Evolutionary conservation across 2,888 invertebrate species (phyloP), one percentile per base, ranked within the genome.

Genomic region (Eupeodes luniger): DNA sequence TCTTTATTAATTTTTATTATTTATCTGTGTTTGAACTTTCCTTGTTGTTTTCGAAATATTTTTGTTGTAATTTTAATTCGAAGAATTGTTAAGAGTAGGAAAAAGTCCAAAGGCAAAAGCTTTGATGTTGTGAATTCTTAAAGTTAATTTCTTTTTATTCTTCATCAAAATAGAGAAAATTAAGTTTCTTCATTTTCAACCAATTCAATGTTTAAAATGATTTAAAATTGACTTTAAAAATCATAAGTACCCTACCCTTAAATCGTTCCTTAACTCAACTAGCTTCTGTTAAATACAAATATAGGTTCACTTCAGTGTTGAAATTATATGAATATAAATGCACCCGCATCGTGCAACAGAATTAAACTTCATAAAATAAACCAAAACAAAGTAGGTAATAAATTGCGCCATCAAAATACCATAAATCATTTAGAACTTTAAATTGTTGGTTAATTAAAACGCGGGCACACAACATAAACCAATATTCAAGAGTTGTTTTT

Each of bases 381-480:
- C 10, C 11, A 19, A 70, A 55, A 64, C 44, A 57, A 72, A 72
- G 40, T 57, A 57, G 57, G 55, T 34, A 76, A 81, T 85, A 77
- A 77, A 82, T 82, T 78, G 62, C 14, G 62, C 62, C 67, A 78
- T 78, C 67, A 77, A 82, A 81, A 78, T 61, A 61, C 51, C 78
- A 82, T 82, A 67, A 67, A 82, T 81, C 77, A 81, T 78, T 61
- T 12, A 1, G 77, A 78, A 77, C 74, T 81, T 74, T 55, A 85
- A 85, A 85, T 82, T 78, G 78, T 53, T 82, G 81, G 85, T 78
- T 85, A 82, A 81, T 85, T 85, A 74, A 82, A 85, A 76, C 49
- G 81, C 67, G 67, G 61, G 72, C 66, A 51, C 78, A 74, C n/a
- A 53, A 67, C 78, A 49, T 66, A 55, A 55, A 78, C 55, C 40